These are phyloP conservation scores for Labia minor DNA, from an alignment of 2,888 invertebrate species.

Conservation along the genomic window DNA sequence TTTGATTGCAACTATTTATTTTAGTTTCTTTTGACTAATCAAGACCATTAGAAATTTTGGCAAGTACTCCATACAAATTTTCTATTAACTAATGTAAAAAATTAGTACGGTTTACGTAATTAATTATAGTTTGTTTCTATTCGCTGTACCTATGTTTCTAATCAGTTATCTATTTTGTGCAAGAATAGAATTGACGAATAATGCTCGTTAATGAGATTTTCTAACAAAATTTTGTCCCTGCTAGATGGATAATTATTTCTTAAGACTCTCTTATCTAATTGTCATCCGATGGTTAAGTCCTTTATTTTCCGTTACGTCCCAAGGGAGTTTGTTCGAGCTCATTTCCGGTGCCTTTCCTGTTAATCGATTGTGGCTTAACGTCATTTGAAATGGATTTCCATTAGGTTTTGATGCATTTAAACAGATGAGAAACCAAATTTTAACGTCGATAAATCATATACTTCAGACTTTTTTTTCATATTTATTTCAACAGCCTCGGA, in stretches of 20 bases:
- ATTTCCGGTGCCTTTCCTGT: conserved; percentile 1
- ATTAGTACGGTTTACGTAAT: too few relatives aligned
- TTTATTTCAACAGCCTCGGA: conserved; percentile 7
- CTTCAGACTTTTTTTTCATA: conserved; percentile 8
- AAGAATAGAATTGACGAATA: too few relatives aligned
- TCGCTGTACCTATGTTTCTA: too few relatives aligned
- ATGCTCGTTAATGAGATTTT: too few relatives aligned
- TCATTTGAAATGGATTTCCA: neutral
- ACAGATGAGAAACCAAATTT: conserved; percentile 8
- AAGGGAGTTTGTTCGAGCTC: neutral
- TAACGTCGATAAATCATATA: conserved; percentile 1
- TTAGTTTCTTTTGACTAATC: too few relatives aligned
- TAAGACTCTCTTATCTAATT: neutral
- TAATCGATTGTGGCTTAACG: neutral
- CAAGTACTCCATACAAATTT: too few relatives aligned
- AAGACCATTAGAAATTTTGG: too few relatives aligned
- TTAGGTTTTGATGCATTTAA: conserved; percentile 3
- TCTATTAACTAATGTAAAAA: too few relatives aligned
- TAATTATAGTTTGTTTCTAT: too few relatives aligned
- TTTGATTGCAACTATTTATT: too few relatives aligned
- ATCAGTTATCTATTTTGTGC: too few relatives aligned
- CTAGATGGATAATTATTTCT: neutral
- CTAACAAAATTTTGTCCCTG: too few relatives aligned
- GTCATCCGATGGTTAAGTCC: neutral
- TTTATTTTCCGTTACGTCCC: neutral